A percentile compares a stretch with the other conserved stretches of the same genome.
Evolutionary conservation across 2,113 vertebrate genomes (phyloP).

Genomic region (Ochotona princeps): DNA sequence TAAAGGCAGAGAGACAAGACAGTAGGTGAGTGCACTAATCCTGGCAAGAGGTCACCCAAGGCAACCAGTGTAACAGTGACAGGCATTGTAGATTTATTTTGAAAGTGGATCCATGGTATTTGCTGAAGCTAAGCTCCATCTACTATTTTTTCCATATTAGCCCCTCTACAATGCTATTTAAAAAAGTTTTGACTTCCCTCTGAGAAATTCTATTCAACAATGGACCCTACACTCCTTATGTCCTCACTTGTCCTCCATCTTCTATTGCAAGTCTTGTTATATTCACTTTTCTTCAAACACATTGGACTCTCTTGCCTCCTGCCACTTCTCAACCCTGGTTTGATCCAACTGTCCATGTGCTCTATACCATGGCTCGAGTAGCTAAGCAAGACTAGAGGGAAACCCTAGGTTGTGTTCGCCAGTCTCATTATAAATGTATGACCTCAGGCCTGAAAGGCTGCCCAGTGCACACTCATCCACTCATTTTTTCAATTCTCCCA

Average conservation of each 20-base stretch:
- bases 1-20: background rate
- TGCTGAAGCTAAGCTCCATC: background rate
- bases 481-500: background rate
- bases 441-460: background rate
- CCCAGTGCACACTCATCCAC: background rate
- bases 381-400: background rate
- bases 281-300: background rate
- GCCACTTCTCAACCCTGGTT: background rate
- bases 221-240: background rate
- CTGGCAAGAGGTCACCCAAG: accelerated
- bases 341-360: background rate
- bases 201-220: background rate
- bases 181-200: background rate
- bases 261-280: accelerated
- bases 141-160: background rate
- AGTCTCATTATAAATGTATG: no score
- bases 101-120: background rate
- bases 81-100: background rate
- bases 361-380: background rate
- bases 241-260: background rate
- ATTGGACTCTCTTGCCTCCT: background rate
- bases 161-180: background rate
- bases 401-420: background rate
- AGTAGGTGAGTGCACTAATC: background rate
- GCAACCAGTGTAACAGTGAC: background rate